Conservation (phyloP, 2,888 invertebrate species). For the Bugula neritina region DNA sequence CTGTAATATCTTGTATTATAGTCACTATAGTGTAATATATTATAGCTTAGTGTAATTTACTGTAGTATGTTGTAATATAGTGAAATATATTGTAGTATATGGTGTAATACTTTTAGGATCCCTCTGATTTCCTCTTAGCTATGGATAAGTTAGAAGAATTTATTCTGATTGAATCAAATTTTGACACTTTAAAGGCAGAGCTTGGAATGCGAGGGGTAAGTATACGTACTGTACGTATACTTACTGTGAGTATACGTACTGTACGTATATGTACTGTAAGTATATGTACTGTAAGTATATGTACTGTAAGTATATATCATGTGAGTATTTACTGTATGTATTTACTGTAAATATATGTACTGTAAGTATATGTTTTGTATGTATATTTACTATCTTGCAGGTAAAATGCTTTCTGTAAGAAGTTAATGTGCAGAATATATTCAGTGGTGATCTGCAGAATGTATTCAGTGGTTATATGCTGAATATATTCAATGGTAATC, state of each 20-base stretch:
- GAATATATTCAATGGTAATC: slow-evolving; percentile 95
- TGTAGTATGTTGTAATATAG: not conserved
- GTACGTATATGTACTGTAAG: too few relatives aligned
- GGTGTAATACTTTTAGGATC: slow-evolving; percentile 63
- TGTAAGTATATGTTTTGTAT: not conserved
- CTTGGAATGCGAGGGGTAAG: slow-evolving; percentile 56
- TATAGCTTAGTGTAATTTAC: not conserved
- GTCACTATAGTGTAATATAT: too few relatives aligned
- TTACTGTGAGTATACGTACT: too few relatives aligned
- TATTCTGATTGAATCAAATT: slow-evolving; percentile 62
- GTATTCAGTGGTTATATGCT: slow-evolving; percentile 93
- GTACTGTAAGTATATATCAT: too few relatives aligned
- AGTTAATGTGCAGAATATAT: slow-evolving; percentile 94
- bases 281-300: too few relatives aligned
- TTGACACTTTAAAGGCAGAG: slow-evolving; percentile 70
- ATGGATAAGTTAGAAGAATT: slow-evolving; percentile 85
- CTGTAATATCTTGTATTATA: too few relatives aligned
- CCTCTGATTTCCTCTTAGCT: slow-evolving; percentile 83
- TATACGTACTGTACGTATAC: too few relatives aligned
- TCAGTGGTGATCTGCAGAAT: slow-evolving; percentile 73
- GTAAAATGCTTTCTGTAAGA: slow-evolving; percentile 66
- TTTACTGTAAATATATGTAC: not conserved
- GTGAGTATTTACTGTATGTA: not conserved
- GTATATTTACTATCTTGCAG: slow-evolving; percentile 33
- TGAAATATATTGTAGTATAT: not conserved